Conservation (phyloP, 1,140 invertebrate genomes). For the Helicoverpa armigera region DNA sequence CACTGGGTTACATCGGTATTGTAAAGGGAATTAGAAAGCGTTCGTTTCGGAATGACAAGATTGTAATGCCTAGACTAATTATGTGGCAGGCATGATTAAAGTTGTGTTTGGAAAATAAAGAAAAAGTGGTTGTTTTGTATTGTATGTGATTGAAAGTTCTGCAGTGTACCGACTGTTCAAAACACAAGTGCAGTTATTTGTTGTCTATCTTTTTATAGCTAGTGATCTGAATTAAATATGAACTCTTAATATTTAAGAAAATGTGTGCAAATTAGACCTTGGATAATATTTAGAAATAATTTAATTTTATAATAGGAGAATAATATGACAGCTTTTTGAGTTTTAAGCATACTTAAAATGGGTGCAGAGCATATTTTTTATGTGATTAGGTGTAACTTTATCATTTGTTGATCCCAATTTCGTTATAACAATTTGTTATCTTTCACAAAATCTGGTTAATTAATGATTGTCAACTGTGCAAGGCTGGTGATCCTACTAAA, state of each 20-base stretch:
- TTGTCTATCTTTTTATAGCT: slow-evolving; percentile 1
- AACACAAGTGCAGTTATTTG: background rate
- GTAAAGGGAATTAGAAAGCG: too few species aligned
- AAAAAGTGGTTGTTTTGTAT: background rate
- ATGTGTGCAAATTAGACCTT: slow-evolving; percentile 10
- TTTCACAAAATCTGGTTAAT: too few species aligned
- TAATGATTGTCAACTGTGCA: too few species aligned
- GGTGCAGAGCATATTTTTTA: too few species aligned
- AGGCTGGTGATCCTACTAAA: too few species aligned
- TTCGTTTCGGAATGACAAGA: too few species aligned
- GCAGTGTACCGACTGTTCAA: background rate
- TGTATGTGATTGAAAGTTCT: background rate
- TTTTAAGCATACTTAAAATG: too few species aligned
- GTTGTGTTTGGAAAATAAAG: background rate
- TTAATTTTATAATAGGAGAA: background rate
- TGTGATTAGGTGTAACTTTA: too few species aligned
- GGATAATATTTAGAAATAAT: background rate
- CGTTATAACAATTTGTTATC: too few species aligned
- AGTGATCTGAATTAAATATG: background rate
- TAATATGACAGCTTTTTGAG: background rate
- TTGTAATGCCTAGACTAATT: too few species aligned
- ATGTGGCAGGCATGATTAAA: background rate
- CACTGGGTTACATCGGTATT: too few species aligned
- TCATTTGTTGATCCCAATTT: too few species aligned
- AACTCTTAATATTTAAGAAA: background rate